phyloP scores from a whole-genome alignment of 2,797 vertebrate species.

The Aulostomus chinensis region DNA sequence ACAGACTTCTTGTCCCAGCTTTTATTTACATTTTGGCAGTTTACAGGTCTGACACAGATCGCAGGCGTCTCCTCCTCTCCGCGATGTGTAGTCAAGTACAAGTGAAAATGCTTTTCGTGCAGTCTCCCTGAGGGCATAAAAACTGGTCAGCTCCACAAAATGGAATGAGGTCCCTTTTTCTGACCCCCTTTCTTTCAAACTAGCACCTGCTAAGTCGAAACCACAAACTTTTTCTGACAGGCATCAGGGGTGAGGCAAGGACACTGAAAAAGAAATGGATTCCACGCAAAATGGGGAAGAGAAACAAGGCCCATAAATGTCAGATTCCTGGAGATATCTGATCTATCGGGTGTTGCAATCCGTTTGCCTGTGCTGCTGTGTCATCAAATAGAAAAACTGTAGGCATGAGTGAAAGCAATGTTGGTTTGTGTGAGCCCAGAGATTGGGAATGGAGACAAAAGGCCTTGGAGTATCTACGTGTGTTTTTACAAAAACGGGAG shows the following conservation, averaged over 20 bases:
- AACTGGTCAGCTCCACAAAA: slow-evolving; percentile 45
- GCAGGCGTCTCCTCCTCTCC: slow-evolving; percentile 44
- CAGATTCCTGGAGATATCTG: slow-evolving; percentile 61
- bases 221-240: slow-evolving; percentile 39
- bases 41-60: slow-evolving; percentile 19
- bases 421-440: slow-evolving; percentile 27
- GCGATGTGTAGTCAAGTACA: slow-evolving; percentile 49
- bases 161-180: slow-evolving; percentile 16
- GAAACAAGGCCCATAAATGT: slow-evolving; percentile 63
- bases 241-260: slow-evolving; percentile 51
- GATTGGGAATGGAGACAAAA: slow-evolving; percentile 47
- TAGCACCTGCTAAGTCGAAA: slow-evolving; percentile 25
- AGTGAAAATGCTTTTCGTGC: slow-evolving; percentile 47
- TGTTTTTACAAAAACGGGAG: not conserved
- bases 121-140: slow-evolving; percentile 41
- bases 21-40: slow-evolving; percentile 33
- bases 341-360: slow-evolving; percentile 49
- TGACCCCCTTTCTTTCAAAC: slow-evolving; percentile 23
- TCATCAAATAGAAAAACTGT: slow-evolving; percentile 49
- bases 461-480: slow-evolving; percentile 5
- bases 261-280: slow-evolving; percentile 41
- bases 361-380: slow-evolving; percentile 39
- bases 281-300: slow-evolving; percentile 50
- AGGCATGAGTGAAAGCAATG: slow-evolving; percentile 35
- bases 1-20: slow-evolving; percentile 24